Base-by-base conservation (phyloP, 2,888 invertebrate species). In the Achlya flavicornis region DNA sequence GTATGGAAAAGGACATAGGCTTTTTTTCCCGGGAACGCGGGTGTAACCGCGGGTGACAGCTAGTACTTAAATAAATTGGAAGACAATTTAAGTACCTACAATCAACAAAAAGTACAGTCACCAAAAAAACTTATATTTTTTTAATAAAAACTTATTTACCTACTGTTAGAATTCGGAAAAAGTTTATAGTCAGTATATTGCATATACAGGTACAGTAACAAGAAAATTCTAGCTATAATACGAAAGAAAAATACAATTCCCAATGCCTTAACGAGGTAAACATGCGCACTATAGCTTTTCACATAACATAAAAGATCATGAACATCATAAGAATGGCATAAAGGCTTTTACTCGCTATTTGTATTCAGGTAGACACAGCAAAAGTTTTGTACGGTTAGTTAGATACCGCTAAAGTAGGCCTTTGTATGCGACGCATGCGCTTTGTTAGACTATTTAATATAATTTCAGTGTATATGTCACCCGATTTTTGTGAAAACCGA, bases 231-330 rank as follows among this genome's bases (percentile, higher is more conserved):
- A 14, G 10, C 6, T 14, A 48, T 16, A n/a, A 16, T 3, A 16
- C 16, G 11, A 48, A 48, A 16, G 26, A 26, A 26, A n/a, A 26
- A 26, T 26, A 26, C 26, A 26, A 26, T 26, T 26, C 26, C 26
- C 1, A 26, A 26, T 26, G 26, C 26, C 26, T 26, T 53, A 53
- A 53, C 53, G 53, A 53, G 53, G 53, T 10, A 53, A 53, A 53
- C 53, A 53, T n/a, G 2, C 46, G 6, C 4, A n/a, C 46, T 46
- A 43, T 43, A 43, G 43, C 43, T 43, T 3, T 46, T 46, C 53
- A 10, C 53, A 53, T 53, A 65, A 63, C 68, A 66, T 67, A 68
- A 70, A 70, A 70, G 67, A 69, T 65, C 66, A 67, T 70, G 60
- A 63, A 43, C 65, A 63, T 69, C 69, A 69, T 65, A 41, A 41